Evolutionary conservation across 2,113 vertebrate species (phyloP), one percentile per base, ranked within the genome.

Genomic region (Sigmodon hispidus): DNA sequence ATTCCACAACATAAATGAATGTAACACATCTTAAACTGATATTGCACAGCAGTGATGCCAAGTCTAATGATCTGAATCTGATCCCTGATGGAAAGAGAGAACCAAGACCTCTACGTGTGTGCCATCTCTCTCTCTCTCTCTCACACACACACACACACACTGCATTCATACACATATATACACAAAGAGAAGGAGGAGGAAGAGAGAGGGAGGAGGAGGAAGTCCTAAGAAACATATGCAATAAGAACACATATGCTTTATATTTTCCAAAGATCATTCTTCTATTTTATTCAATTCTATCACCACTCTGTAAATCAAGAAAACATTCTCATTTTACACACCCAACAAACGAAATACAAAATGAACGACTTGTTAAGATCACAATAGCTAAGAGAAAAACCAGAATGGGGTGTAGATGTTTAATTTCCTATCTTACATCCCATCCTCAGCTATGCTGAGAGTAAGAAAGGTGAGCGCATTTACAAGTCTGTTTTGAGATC

Each of bases 321-420:
- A 9, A 89, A 67, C 59, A 95, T 52, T 81, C 57, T 83, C 21
- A 21, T 83, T 92, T 94, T 91, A 77, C 24, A 93, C n/a, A 79
- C 50, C 73, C 57, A 43, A 89, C 40, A 50, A 87, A 45, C 26
- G 31, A 69, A 21, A 26, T 17, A 12, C 36, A 52, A 91, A 92
- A 65, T 73, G 45, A 81, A 13, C 48, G 26, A n/a, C 73, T 65
- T 59, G 26, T 43, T 45, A 21, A 70, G 48, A 59, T 88, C 26
- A 36, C 6, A 34, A 52, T 90, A 22, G 29, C 13, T 34, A 2
- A 48, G 87, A 26, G 34, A 12, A 89, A 89, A 90, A 65, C 1
- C 61, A 3, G 31, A 93, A 17, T 61, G 52, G 26, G 86, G 45
- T 1, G 8, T 45, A 86, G 16, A 34, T 79, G 52, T 34, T 63